These are phyloP conservation scores for Drosophila merina DNA, from an alignment of 2,888 invertebrate species.

Conservation along the genomic window DNA sequence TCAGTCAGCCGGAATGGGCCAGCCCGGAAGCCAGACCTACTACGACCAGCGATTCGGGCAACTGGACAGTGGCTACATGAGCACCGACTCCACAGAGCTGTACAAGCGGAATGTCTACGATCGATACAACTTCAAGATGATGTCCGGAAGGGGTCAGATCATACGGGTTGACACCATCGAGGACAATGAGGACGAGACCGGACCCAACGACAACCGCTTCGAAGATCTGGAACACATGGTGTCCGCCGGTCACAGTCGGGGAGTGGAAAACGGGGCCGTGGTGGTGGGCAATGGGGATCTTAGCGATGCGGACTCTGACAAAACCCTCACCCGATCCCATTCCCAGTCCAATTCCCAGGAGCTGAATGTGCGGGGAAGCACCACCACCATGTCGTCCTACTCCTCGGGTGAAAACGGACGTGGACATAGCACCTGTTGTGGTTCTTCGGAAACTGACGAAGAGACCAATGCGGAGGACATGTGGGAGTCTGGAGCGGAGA, in stretches of 20 bases:
- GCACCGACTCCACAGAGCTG: slow-evolving; percentile 90
- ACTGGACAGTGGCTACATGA: slow-evolving; percentile 93
- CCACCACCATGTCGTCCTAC: slow-evolving; percentile 69
- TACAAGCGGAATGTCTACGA: slow-evolving; percentile 85
- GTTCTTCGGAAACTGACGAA: slow-evolving; percentile 86
- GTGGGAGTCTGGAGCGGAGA: slow-evolving; percentile 94
- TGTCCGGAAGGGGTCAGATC: slow-evolving; percentile 76
- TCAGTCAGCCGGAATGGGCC: slow-evolving; percentile 59
- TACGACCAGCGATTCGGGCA: slow-evolving; percentile 84
- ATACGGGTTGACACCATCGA: slow-evolving; percentile 82
- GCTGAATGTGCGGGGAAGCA: slow-evolving; percentile 49
- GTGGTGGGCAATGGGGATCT: slow-evolving; percentile 38
- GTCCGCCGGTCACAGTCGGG: slow-evolving; percentile 53
- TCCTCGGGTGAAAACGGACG: slow-evolving; percentile 87
- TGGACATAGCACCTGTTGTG: slow-evolving; percentile 86
- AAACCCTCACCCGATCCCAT: slow-evolving; percentile 74
- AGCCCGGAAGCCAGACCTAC: slow-evolving; percentile 78
- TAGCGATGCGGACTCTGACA: slow-evolving; percentile 80
- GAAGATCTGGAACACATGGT: slow-evolving; percentile 80
- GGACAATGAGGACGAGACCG: slow-evolving; percentile 70
- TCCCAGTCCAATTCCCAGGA: slow-evolving; percentile 56
- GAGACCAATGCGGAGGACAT: slow-evolving; percentile 92
- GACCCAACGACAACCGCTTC: slow-evolving; percentile 55
- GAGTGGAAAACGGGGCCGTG: slow-evolving; percentile 24
- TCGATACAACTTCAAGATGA: slow-evolving; percentile 83